phyloP scores from a whole-genome alignment of 2,797 vertebrate genomes.

The Acanthopagrus latus region DNA sequence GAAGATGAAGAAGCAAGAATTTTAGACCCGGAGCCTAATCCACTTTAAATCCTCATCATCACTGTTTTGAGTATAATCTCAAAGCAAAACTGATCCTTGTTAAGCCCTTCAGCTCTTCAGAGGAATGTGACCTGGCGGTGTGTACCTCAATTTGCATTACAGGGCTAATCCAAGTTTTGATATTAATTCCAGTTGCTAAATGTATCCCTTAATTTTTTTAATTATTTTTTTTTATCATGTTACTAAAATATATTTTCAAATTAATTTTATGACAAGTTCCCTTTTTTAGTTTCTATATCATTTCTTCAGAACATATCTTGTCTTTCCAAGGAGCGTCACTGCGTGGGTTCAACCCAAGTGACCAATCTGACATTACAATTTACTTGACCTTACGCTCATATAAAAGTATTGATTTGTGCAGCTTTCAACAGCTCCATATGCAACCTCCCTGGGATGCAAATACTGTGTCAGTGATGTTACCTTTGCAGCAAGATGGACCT shows the following conservation, averaged over 20 bases:
- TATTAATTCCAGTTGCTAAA: constrained; percentile 5
- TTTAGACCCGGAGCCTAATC: constrained; percentile 20
- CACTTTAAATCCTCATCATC: constrained; percentile 24
- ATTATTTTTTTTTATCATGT: background rate
- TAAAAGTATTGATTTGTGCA: background rate
- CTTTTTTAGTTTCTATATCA: background rate
- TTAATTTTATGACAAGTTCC: background rate
- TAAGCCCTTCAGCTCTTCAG: constrained; percentile 18
- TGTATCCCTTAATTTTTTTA: background rate
- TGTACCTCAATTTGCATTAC: constrained; percentile 3
- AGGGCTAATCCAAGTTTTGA: constrained; percentile 4
- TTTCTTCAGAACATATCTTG: background rate
- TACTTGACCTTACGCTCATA: background rate
- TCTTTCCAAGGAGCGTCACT: background rate
- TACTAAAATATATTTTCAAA: background rate
- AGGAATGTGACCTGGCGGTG: background rate
- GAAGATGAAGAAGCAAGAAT: constrained; percentile 6
- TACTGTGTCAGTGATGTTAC: background rate
- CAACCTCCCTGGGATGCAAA: background rate
- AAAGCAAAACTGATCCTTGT: constrained; percentile 22
- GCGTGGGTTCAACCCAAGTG: background rate
- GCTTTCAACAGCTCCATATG: background rate
- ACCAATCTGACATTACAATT: background rate
- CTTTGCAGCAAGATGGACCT: background rate
- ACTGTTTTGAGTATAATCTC: constrained; percentile 37